Evolutionary conservation across 2,113 vertebrate genomes (phyloP).

Genomic region (Albula goreensis): DNA sequence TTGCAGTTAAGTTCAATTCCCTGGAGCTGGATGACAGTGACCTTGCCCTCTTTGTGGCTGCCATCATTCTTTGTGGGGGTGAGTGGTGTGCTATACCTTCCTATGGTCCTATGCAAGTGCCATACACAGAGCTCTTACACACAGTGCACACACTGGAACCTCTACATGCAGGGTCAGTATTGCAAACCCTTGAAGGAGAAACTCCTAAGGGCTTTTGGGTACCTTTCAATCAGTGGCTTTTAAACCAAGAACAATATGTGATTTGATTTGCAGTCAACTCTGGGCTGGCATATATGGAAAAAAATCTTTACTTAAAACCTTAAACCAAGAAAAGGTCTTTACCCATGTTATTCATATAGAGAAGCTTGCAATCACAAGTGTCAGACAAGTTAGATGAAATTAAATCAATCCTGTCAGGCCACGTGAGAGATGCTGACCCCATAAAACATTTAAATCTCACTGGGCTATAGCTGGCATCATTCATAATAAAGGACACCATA

Average conservation of each 20-base stretch:
- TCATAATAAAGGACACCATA: too few relatives aligned
- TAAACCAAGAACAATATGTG: not conserved
- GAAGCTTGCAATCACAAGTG: not conserved
- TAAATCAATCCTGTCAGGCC: not conserved
- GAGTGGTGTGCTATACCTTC: slow-evolving; percentile 43
- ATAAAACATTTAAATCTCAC: not conserved
- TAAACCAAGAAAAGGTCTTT: too few relatives aligned
- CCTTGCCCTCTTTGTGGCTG: slow-evolving; percentile 95
- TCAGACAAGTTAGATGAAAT: not conserved
- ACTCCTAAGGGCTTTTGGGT: not conserved
- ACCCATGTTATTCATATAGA: too few relatives aligned
- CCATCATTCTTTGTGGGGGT: slow-evolving; percentile 98
- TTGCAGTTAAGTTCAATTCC: slow-evolving; percentile 96
- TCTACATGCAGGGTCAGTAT: too few relatives aligned
- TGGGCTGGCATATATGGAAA: too few relatives aligned
- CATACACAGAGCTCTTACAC: not conserved
- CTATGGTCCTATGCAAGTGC: not conserved
- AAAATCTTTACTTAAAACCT: too few relatives aligned
- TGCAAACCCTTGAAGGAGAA: not conserved
- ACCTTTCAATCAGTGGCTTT: not conserved
- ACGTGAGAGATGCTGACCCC: not conserved
- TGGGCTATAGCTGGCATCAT: too few relatives aligned
- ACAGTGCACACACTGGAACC: not conserved
- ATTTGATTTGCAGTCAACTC: not conserved
- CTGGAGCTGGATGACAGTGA: slow-evolving; percentile 97